Evolutionary conservation across 2,113 vertebrate genomes (phyloP).

Genomic region (Rhagologus leucostigma): DNA sequence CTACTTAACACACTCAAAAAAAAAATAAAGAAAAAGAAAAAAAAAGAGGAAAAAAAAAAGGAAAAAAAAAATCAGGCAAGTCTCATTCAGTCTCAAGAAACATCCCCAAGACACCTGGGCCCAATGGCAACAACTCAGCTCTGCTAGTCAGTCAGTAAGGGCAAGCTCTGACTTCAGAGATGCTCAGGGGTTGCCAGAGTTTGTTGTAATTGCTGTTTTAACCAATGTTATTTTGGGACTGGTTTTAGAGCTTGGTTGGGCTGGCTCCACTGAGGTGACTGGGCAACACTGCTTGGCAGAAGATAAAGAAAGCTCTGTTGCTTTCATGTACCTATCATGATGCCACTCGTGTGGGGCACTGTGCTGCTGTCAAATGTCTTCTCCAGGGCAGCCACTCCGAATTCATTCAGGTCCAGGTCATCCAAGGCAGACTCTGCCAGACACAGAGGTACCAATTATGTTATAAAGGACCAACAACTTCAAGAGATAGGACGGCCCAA

Average conservation of each 20-base stretch:
- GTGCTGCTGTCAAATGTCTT: slow-evolving; percentile 90
- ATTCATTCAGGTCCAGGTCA: slow-evolving; percentile 93
- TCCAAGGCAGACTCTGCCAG: slow-evolving; percentile 92
- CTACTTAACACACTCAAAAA: not conserved
- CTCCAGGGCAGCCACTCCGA: slow-evolving; percentile 92
- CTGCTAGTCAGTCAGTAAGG: not conserved
- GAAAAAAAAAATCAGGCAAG: not conserved
- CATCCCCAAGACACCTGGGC: slow-evolving; percentile 27
- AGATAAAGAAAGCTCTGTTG: slow-evolving; percentile 75
- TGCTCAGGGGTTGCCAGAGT: slow-evolving; percentile 13
- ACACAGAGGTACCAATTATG: slow-evolving; percentile 64
- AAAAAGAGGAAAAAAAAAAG: no score
- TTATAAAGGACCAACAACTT: slow-evolving; percentile 75
- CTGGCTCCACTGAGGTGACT: slow-evolving; percentile 66
- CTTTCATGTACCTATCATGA: slow-evolving; percentile 85
- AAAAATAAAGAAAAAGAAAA: not conserved
- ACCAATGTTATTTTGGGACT: not conserved
- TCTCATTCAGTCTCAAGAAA: slow-evolving; percentile 47
- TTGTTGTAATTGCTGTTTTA: slow-evolving; percentile 8
- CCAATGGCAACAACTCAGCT: slow-evolving; percentile 39
- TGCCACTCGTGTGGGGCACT: slow-evolving; percentile 81
- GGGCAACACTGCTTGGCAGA: slow-evolving; percentile 73
- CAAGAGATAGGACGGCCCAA: slow-evolving; percentile 70
- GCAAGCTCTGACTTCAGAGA: slow-evolving; percentile 21
- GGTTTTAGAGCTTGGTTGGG: slow-evolving; percentile 46